Percentiles rank a stretch among this genome's conserved stretches.
These are phyloP conservation scores for Dasyurus viverrinus DNA, from an alignment of 2,113 vertebrate genomes.

Conservation along the genomic window DNA sequence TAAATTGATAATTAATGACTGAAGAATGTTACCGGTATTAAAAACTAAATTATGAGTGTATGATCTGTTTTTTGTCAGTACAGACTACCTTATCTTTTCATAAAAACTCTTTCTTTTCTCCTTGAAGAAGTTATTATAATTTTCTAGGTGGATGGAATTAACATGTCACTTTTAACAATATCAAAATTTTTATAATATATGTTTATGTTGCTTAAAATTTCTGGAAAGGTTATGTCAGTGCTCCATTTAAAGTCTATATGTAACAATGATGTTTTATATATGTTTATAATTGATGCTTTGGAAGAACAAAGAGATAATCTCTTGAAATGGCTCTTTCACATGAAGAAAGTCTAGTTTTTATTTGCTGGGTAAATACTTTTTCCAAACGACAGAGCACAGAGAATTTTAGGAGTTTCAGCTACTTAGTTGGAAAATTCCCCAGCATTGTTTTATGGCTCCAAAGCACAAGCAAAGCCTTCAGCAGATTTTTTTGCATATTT, in stretches of 20 bases:
- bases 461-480: conserved; percentile 74
- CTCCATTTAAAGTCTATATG: not conserved
- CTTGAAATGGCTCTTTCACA: conserved; percentile 64
- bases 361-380: conserved; percentile 57
- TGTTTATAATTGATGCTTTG: conserved; percentile 19
- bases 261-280: not conserved
- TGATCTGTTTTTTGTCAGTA: conserved; percentile 34
- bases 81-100: conserved; percentile 27
- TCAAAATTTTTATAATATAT: not conserved
- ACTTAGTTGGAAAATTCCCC: conserved; percentile 75
- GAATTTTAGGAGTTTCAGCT: conserved; percentile 73
- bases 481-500: conserved; percentile 34
- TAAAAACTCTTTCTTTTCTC: not conserved
- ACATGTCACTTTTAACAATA: conserved; percentile 26
- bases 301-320: conserved; percentile 39
- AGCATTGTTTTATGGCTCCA: conserved; percentile 64
- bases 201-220: conserved; percentile 13
- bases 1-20: conserved; percentile 20
- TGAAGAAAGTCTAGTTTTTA: conserved; percentile 59
- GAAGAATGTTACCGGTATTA: conserved; percentile 33
- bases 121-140: conserved; percentile 12
- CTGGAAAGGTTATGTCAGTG: conserved; percentile 14
- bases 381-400: conserved; percentile 59
- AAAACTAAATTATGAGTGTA: conserved; percentile 38
- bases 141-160: not conserved